Conservation (phyloP, 2,113 vertebrate genomes). For the Tetraodon nigroviridis region DNA sequence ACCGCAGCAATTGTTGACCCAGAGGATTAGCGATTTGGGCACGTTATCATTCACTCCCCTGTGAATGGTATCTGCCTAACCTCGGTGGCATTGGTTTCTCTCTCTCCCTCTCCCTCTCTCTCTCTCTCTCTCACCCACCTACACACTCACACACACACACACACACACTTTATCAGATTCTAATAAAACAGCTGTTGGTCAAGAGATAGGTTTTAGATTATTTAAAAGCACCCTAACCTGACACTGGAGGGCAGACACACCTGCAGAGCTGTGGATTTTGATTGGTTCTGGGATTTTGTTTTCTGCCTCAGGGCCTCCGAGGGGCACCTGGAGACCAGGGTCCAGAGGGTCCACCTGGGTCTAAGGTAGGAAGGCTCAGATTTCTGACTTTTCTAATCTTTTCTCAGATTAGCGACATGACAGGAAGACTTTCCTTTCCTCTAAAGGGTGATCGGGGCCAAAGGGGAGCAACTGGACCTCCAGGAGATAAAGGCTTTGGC, state of each 20-base stretch:
- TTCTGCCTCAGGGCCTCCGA: slow-evolving; percentile 69
- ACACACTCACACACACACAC: too few relatives aligned
- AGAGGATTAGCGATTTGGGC: slow-evolving; percentile 60
- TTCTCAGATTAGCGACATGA: background rate
- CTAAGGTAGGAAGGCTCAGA: slow-evolving; percentile 75
- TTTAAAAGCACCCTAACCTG: too few relatives aligned
- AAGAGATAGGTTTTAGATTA: too few relatives aligned
- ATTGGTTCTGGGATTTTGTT: background rate
- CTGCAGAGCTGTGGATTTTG: too few relatives aligned
- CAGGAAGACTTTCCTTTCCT: background rate
- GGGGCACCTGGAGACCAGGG: slow-evolving; percentile 80
- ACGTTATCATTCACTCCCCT: slow-evolving; percentile 44
- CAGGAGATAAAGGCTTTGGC: slow-evolving; percentile 77
- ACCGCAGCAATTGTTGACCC: slow-evolving; percentile 44
- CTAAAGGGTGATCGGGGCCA: slow-evolving; percentile 72
- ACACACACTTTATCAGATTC: background rate
- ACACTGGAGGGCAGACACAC: too few relatives aligned
- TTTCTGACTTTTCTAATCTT: too few relatives aligned
- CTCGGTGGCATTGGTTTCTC: slow-evolving; percentile 5
- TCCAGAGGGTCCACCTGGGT: slow-evolving; percentile 75
- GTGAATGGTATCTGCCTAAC: slow-evolving; percentile 35
- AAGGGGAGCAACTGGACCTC: slow-evolving; percentile 74
- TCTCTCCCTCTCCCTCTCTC: too few relatives aligned
- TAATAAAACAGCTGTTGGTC: too few relatives aligned
- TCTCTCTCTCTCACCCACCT: too few relatives aligned